phyloP scores from a whole-genome alignment of 2,888 invertebrate genomes.

The Acanthacorydalis orientalis region DNA sequence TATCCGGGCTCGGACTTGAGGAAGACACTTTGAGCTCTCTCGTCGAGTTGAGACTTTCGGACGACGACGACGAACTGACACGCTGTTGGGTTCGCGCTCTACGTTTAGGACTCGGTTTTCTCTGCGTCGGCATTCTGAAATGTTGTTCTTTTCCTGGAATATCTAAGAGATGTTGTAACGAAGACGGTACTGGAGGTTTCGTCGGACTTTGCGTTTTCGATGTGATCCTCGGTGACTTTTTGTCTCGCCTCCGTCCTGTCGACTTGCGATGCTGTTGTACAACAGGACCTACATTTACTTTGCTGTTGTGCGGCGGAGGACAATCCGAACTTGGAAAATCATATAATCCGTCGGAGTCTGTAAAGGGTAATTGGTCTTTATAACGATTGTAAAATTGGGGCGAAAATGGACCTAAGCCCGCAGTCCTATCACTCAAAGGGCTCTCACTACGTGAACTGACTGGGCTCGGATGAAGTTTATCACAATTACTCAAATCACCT shows the following conservation, averaged over 20 bases:
- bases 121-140: slow-evolving; percentile 24
- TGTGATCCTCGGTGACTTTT: slow-evolving; percentile 32
- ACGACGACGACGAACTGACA: slow-evolving; percentile 39
- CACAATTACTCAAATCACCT: slow-evolving; percentile 28
- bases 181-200: slow-evolving; percentile 32
- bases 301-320: slow-evolving; percentile 31
- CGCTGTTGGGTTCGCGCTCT: slow-evolving; percentile 33
- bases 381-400: slow-evolving; percentile 55
- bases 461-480: slow-evolving; percentile 42
- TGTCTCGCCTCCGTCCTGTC: slow-evolving; percentile 42
- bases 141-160: slow-evolving; percentile 31
- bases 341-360: slow-evolving; percentile 65
- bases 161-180: slow-evolving; percentile 41
- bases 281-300: slow-evolving; percentile 20
- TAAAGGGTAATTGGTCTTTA: slow-evolving; percentile 41
- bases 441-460: slow-evolving; percentile 66
- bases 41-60: slow-evolving; percentile 37
- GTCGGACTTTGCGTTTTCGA: slow-evolving; percentile 35
- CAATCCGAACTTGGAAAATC: slow-evolving; percentile 65
- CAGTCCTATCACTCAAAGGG: slow-evolving; percentile 55
- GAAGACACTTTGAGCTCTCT: slow-evolving; percentile 19
- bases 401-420: slow-evolving; percentile 46
- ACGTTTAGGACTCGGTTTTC: slow-evolving; percentile 40
- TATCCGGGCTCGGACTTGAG: slow-evolving; percentile 27
- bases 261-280: slow-evolving; percentile 39